Evolutionary conservation across 2,888 invertebrate genomes (phyloP), one percentile per base, ranked within the genome.

Genomic region (Nysson spinosus): DNA sequence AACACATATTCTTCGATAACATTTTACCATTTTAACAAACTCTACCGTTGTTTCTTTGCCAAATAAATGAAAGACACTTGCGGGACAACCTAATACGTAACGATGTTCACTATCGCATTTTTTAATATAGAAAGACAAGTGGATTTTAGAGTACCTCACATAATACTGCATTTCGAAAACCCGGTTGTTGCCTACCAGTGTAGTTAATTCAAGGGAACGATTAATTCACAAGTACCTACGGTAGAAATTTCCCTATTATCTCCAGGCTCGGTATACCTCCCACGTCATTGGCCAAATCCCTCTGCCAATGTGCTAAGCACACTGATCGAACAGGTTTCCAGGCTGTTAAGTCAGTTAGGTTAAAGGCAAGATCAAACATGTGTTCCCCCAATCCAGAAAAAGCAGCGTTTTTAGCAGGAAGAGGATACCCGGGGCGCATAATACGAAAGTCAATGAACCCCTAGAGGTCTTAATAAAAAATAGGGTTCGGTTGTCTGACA

Each of bases 291-390:
- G 9, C 44, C 34, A 42, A 47, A 46, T 57, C 42, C 26, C 16
- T 28, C 17, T 32, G 12, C 12, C 56, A 49, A 43, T 22, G 16
- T 47, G 26, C 39, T 35, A 49, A 39, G n/a, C 16, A 44, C 49
- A 62, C 17, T 44, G 72, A 72, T 63, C 54, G 32, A 50, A 50
- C 56, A 50, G 52, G 56, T 67, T 54, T 34, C 43, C 46, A n/a
- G n/a, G n/a, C n/a, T n/a, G n/a, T n/a, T n/a, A n/a, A n/a, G n/a
- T n/a, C n/a, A n/a, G n/a, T n/a, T n/a, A n/a, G n/a, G n/a, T n/a
- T 34, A 14, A 14, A 14, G 39, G 16, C 22, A 17, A 20, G 40
- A 19, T 58, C 52, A 44, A 62, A 74, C 74, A 74, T 67, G 69
- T 72, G 74, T 70, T 67, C 50, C 56, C 26, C 20, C 42, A 39